Evolutionary conservation across 1,140 invertebrate genomes (phyloP).

Genomic region (Drosophila subpulchrella): DNA sequence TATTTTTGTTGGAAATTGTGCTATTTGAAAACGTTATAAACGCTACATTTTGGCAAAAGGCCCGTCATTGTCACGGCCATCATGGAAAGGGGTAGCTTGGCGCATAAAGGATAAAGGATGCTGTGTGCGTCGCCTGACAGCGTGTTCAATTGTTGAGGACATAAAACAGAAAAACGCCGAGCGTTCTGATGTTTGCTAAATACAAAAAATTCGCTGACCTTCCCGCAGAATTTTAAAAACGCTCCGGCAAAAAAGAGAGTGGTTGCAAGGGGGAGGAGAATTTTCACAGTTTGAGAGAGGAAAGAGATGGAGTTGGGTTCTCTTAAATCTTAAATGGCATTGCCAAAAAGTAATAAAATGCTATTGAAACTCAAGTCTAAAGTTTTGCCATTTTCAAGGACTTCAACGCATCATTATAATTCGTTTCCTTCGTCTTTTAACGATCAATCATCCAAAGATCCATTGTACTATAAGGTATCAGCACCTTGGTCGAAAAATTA

Average conservation of each 20-base stretch:
- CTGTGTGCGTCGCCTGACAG: slow-evolving; percentile 54
- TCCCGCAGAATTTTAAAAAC: slow-evolving; percentile 49
- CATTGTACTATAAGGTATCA: slow-evolving; percentile 19
- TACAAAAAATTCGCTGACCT: slow-evolving; percentile 63
- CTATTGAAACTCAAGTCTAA: slow-evolving; percentile 17
- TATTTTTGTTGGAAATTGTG: slow-evolving; percentile 71
- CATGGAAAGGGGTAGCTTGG: slow-evolving; percentile 66
- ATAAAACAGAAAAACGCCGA: slow-evolving; percentile 52
- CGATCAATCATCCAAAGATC: slow-evolving; percentile 36
- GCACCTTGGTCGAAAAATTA: slow-evolving; percentile 21
- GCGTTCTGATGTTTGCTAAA: slow-evolving; percentile 44
- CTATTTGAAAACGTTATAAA: slow-evolving; percentile 73
- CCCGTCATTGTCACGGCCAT: slow-evolving; percentile 56
- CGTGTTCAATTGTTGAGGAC: slow-evolving; percentile 68
- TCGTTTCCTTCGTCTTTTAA: slow-evolving; percentile 7
- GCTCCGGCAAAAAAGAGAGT: slow-evolving; percentile 5
- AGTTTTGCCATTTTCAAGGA: slow-evolving; percentile 47
- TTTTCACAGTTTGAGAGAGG: slow-evolving; percentile 1
- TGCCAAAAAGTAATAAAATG: slow-evolving; percentile 40
- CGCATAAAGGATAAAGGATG: slow-evolving; percentile 62
- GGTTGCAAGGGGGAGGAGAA: slow-evolving; percentile 6
- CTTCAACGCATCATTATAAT: slow-evolving; percentile 15
- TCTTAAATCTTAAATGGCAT: slow-evolving; percentile 68
- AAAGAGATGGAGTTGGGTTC: slow-evolving; percentile 15
- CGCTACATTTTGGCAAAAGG: slow-evolving; percentile 78